Conservation (phyloP, 2,113 vertebrate genomes). For the Notiomystis cincta region DNA sequence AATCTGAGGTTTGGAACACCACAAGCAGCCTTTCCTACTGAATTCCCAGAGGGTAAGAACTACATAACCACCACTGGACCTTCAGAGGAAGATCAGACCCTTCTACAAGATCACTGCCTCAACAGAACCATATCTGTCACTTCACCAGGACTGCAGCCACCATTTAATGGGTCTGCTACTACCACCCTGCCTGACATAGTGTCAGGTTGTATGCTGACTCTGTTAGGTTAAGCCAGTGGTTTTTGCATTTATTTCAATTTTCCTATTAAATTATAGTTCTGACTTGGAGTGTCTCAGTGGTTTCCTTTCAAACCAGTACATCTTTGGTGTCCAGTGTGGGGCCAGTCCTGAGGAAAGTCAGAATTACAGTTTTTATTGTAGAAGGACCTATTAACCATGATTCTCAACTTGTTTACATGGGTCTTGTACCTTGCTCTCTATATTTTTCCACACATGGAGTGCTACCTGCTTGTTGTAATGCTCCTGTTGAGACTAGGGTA, state of each 20-base stretch:
- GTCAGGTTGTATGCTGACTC: neutral
- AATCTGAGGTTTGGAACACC: neutral
- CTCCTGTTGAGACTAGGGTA: too few relatives aligned
- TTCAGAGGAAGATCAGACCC: neutral
- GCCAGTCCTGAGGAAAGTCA: too few relatives aligned
- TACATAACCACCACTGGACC: neutral
- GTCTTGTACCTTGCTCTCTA: too few relatives aligned
- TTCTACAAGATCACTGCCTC: neutral
- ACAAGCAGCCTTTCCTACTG: rapidly evolving
- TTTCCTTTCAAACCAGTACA: neutral
- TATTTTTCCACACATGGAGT: too few relatives aligned
- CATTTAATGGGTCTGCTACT: neutral
- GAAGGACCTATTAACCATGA: too few relatives aligned
- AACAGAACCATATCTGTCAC: neutral
- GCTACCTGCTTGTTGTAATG: too few relatives aligned
- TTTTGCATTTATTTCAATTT: neutral
- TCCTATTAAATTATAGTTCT: neutral
- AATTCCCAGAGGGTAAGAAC: neutral
- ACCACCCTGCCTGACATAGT: neutral
- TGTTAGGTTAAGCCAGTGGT: neutral
- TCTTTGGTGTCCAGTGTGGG: too few relatives aligned
- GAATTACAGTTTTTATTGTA: too few relatives aligned
- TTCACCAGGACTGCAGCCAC: neutral
- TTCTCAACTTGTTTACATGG: too few relatives aligned
- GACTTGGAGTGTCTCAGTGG: neutral